Percentiles rank a stretch among this genome's conserved stretches.
Evolutionary conservation across 2,797 vertebrate species (phyloP).

Genomic region (Poeciliopsis turneri): DNA sequence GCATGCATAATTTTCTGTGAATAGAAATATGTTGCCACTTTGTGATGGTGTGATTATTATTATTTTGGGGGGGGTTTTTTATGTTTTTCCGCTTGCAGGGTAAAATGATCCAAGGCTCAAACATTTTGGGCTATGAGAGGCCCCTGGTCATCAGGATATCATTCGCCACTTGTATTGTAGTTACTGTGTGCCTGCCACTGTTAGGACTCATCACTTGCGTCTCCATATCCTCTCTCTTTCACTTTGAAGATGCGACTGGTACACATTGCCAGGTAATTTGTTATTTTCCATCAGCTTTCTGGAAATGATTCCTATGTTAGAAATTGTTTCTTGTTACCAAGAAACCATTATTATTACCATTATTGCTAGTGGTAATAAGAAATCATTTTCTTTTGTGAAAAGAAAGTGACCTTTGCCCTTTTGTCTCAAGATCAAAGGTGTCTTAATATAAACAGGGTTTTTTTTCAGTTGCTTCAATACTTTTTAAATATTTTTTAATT

Average conservation of each 20-base stretch:
- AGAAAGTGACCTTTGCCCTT: too few species aligned
- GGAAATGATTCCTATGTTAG: neutral
- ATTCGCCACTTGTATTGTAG: conserved; percentile 82
- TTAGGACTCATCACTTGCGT: conserved; percentile 88
- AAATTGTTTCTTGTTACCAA: too few species aligned
- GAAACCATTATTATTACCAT: too few species aligned
- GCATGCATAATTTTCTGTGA: neutral
- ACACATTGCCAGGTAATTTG: conserved; percentile 88
- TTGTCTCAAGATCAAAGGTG: neutral
- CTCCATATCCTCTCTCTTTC: conserved; percentile 87
- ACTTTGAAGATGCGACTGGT: conserved; percentile 88
- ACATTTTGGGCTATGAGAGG: conserved; percentile 83
- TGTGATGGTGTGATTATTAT: neutral
- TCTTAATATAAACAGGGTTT: neutral
- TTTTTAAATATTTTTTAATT: neutral
- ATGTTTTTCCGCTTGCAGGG: conserved; percentile 20
- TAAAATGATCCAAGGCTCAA: conserved; percentile 84
- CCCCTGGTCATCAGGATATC: conserved; percentile 85
- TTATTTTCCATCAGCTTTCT: neutral
- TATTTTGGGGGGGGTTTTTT: too few species aligned
- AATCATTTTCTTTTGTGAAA: too few species aligned
- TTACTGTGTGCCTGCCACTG: conserved; percentile 87
- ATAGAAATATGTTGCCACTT: neutral
- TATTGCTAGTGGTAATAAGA: too few species aligned
- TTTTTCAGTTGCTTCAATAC: neutral